A percentile compares a stretch with the other conserved stretches of the same genome.
Evolutionary conservation across 2,888 invertebrate species (phyloP).

Genomic region (Coleophora deauratella): DNA sequence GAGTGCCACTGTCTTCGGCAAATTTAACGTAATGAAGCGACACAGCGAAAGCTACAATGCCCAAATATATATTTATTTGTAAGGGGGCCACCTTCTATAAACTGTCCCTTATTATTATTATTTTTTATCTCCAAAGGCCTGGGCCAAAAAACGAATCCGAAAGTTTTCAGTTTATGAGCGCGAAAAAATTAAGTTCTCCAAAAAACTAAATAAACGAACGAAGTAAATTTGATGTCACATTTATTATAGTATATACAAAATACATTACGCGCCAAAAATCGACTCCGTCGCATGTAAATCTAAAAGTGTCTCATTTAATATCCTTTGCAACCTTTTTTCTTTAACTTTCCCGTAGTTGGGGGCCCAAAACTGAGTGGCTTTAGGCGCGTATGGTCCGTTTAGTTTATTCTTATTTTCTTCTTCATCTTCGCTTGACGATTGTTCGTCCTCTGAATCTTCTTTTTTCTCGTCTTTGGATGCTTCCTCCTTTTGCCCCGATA

Average conservation of each 20-base stretch:
- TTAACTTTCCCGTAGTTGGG: conserved; percentile 59
- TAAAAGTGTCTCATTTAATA: conserved; percentile 44
- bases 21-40: no score
- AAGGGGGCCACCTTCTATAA: no score
- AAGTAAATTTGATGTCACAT: not conserved
- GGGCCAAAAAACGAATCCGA: no score
- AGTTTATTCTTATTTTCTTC: conserved; percentile 23
- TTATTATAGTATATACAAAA: conserved; percentile 12
- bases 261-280: conserved; percentile 37
- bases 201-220: not conserved
- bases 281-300: conserved; percentile 37
- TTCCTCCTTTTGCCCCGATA: conserved; percentile 41
- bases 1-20: no score
- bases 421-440: conserved; percentile 50
- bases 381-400: conserved; percentile 30
- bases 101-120: no score
- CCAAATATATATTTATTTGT: no score
- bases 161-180: no score
- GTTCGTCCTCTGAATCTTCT: conserved; percentile 31
- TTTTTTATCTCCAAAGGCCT: no score
- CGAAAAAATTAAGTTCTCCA: no score
- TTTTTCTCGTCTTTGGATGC: conserved; percentile 26
- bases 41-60: no score
- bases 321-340: conserved; percentile 56
- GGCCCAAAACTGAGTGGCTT: conserved; percentile 47